phyloP scores from a whole-genome alignment of 37 sponge, comb jelly and placozoan genomes.

The Ephydatia muelleri region DNA sequence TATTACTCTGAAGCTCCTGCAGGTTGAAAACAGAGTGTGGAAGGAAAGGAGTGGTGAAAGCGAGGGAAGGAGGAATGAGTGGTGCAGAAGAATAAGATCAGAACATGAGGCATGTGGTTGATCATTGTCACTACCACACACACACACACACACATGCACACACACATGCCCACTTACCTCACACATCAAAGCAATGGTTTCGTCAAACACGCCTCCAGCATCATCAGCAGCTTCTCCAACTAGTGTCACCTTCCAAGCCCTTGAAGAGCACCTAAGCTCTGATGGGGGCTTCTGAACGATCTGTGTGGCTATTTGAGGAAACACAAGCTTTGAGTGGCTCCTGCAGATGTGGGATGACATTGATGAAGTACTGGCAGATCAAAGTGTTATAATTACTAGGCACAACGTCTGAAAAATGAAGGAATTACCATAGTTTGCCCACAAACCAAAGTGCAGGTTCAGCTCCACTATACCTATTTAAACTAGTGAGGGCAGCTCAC shows the following conservation, averaged over 20 bases:
- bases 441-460: neutral
- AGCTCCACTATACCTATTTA: neutral
- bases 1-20: conserved; percentile 74
- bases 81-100: no score
- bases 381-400: neutral
- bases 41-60: neutral
- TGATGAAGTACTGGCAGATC: neutral
- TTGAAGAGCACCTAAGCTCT: conserved; percentile 62
- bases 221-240: conserved; percentile 92
- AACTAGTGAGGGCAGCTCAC: no score
- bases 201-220: conserved; percentile 97
- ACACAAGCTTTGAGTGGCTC: conserved; percentile 44
- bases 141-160: neutral
- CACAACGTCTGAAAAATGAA: neutral
- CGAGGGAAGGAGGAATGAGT: neutral
- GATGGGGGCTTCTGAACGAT: conserved; percentile 47
- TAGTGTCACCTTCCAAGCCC: conserved; percentile 92
- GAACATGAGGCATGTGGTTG: no score
- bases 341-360: neutral
- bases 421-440: neutral
- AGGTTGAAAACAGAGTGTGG: neutral
- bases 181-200: conserved; percentile 83
- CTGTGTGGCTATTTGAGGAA: conserved; percentile 74
- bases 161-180: conserved; percentile 45
- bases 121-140: no score